A percentile compares a stretch with the other conserved stretches of the same genome.
These are phyloP conservation scores for Austrolebias charrua DNA, from an alignment of 2,797 vertebrate genomes.

Conservation along the genomic window DNA sequence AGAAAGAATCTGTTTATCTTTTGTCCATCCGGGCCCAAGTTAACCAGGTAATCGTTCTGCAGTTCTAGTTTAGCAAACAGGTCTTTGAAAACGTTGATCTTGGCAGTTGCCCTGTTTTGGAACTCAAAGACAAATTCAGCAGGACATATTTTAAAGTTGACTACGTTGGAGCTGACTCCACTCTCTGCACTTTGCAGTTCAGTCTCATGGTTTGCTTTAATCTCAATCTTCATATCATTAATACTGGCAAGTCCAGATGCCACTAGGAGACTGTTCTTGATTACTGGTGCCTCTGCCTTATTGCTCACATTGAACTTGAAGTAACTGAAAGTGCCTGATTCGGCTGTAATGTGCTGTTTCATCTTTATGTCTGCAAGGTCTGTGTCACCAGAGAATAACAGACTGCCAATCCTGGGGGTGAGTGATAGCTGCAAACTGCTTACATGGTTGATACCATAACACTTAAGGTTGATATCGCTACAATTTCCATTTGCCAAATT, in stretches of 20 bases:
- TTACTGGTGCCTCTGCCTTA: constrained; percentile 78
- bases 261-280: constrained; percentile 83
- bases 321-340: constrained; percentile 71
- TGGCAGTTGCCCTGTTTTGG: constrained; percentile 87
- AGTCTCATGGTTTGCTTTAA: constrained; percentile 83
- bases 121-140: constrained; percentile 78
- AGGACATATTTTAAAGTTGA: constrained; percentile 76
- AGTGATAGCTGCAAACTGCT: constrained; percentile 72
- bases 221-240: constrained; percentile 77
- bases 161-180: constrained; percentile 83
- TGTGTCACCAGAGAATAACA: constrained; percentile 79
- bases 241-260: constrained; percentile 77
- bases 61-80: constrained; percentile 87
- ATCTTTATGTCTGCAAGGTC: constrained; percentile 81
- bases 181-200: constrained; percentile 79
- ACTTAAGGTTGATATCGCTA: constrained; percentile 74
- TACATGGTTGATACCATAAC: no score
- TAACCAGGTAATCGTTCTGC: constrained; percentile 85
- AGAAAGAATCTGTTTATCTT: constrained; percentile 79
- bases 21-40: constrained; percentile 80
- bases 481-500: constrained; percentile 79
- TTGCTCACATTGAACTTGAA: constrained; percentile 79
- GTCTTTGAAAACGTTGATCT: constrained; percentile 79
- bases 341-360: constrained; percentile 80
- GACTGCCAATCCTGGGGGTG: constrained; percentile 64